Conservation (phyloP, 2,888 invertebrate genomes). For the Drosophila aldrichi region DNA sequence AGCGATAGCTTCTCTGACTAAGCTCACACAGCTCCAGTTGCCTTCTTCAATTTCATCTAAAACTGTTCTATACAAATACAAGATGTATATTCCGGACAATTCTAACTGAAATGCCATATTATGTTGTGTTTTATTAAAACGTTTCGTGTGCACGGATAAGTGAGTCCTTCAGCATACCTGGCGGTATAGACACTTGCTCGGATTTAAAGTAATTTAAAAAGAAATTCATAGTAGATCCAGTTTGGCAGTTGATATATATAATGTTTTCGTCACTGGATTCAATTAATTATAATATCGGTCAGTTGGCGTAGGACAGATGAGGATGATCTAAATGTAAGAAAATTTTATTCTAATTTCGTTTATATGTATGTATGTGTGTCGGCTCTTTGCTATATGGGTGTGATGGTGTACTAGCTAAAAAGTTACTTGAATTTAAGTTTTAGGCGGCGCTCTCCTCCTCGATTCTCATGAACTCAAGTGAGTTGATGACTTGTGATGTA, state of each 20-base stretch:
- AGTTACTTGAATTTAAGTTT: no score
- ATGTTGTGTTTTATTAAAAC: not conserved
- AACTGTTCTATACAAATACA: constrained; percentile 18
- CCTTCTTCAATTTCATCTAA: constrained; percentile 17
- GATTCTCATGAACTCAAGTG: not conserved
- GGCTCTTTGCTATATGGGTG: not conserved
- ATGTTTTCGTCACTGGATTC: not conserved
- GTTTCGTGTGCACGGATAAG: not conserved
- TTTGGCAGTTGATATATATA: not conserved
- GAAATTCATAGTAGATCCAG: not conserved
- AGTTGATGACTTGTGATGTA: no score
- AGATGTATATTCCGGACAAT: constrained; percentile 2
- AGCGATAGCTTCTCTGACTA: constrained; percentile 86
- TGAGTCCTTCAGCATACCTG: not conserved
- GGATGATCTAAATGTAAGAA: not conserved
- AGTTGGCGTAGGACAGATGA: not conserved
- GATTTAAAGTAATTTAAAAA: not conserved
- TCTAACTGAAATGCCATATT: not conserved
- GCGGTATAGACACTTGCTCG: not conserved
- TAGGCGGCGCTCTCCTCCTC: not conserved
- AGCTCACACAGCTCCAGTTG: constrained; percentile 13
- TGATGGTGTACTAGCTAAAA: no score
- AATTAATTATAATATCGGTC: not conserved
- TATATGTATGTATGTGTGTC: not conserved
- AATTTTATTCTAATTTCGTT: not conserved